Percentiles rank a stretch among this genome's conserved stretches.
Evolutionary conservation across 2,888 invertebrate genomes (phyloP).

Genomic region (Heteromyza rotundicornis): DNA sequence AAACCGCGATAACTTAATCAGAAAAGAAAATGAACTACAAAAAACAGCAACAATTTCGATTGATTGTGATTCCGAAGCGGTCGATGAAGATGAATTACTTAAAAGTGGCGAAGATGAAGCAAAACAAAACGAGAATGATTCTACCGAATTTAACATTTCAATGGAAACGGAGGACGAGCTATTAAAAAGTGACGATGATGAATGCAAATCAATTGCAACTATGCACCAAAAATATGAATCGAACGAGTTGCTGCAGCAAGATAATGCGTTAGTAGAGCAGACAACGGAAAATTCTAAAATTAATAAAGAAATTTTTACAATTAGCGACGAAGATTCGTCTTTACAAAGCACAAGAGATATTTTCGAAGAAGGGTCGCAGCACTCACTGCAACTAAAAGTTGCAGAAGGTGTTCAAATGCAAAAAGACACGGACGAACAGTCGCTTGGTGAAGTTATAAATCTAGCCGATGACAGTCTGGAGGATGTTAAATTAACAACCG

Average conservation of each 20-base stretch:
- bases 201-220: too few relatives aligned
- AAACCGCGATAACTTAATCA: neutral
- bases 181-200: conserved; percentile 23
- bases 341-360: too few relatives aligned
- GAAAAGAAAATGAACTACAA: conserved; percentile 1
- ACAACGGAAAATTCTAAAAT: too few relatives aligned
- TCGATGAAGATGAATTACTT: conserved; percentile 14
- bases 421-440: conserved; percentile 11
- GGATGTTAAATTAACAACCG: conserved; percentile 9
- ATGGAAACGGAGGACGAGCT: conserved; percentile 34
- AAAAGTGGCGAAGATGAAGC: conserved; percentile 1
- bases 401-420: too few relatives aligned
- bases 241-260: too few relatives aligned
- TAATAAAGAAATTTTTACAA: too few relatives aligned
- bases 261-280: too few relatives aligned
- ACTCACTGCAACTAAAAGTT: too few relatives aligned
- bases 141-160: neutral
- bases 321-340: too few relatives aligned
- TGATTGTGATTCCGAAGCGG: neutral
- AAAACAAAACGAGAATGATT: conserved; percentile 12
- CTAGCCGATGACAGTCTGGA: conserved; percentile 28
- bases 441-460: conserved; percentile 28
- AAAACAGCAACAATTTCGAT: conserved; percentile 10
- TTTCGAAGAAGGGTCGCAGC: too few relatives aligned
- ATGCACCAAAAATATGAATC: too few relatives aligned